Evolutionary conservation across 37 sponge, comb jelly and placozoan species (phyloP), one percentile per base, ranked within the genome.

Genomic region (Aphrocallistes beatrix): DNA sequence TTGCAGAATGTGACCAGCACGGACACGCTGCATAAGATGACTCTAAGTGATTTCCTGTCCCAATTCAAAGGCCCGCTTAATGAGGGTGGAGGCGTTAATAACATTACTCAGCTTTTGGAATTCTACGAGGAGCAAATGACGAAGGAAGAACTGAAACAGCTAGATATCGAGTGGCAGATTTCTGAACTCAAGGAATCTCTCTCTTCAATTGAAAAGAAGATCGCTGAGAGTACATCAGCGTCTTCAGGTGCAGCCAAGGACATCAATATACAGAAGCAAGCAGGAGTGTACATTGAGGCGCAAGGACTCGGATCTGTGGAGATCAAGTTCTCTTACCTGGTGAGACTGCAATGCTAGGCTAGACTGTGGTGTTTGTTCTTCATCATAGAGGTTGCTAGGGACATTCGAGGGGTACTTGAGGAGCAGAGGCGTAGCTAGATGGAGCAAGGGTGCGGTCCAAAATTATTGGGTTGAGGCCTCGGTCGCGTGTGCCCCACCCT

Each of bases 91-190:
- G 75, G 28, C n/a, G 8, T 30, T 6, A 60, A 60, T 13, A 60
- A 19, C 8, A 60, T 60, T 30, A 60, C 75, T 3, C 10, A 60
- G 6, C 75, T 60, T 6, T 30, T 60, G 17, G 21, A 60, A 19
- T 60, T 60, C 75, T 60, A 60, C 34, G 75, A 60, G 34, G 75
- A 60, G 75, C 75, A 60, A 32, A 60, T 60, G 75, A 60, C 21
- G 25, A 60, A 60, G 34, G 75, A 60, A 60, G 75, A 60, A 30
- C 10, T 60, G 1, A 3, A 13, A 30, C 10, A 13, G n/a, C 10
- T 60, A 3, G 75, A 60, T 13, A 21, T 60, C 10, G 75, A 60
- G 8, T 60, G 75, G 75, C 28, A 60, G 34, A 60, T 30, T 3
- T 25, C 10, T 3, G 75, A 60, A 6, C 75, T 60, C 28, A 60